Percentiles rank a stretch among this genome's conserved stretches.
Conservation (phyloP, 2,113 vertebrate species). For the Aleadryas rufinucha region DNA sequence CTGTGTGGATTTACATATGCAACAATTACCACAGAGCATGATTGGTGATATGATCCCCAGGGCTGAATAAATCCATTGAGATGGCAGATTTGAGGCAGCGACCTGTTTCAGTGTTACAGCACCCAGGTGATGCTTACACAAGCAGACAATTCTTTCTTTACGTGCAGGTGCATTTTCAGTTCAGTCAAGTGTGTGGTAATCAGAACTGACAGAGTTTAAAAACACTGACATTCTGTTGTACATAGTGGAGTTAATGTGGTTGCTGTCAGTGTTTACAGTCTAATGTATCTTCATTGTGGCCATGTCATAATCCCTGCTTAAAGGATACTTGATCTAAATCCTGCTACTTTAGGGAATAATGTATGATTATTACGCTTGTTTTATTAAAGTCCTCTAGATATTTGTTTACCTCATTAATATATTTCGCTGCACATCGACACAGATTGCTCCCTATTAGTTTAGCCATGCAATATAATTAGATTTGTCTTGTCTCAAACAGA, state of each 20-base stretch:
- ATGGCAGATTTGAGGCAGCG: not conserved
- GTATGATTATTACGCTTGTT: not conserved
- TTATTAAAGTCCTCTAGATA: not conserved
- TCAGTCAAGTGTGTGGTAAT: not conserved
- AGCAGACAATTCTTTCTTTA: not conserved
- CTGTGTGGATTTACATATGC: not conserved
- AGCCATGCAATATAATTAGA: not conserved
- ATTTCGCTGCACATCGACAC: not conserved
- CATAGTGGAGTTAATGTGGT: not conserved
- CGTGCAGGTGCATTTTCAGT: not conserved
- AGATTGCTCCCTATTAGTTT: not conserved
- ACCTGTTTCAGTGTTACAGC: not conserved
- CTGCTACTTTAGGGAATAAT: not conserved
- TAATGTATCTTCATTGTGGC: not conserved
- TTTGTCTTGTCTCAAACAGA: not conserved
- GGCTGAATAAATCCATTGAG: not conserved
- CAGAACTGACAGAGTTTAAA: not conserved
- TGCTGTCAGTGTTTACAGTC: not conserved
- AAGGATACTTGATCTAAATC: constrained; percentile 3
- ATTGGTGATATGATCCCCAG: not conserved
- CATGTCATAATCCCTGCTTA: not conserved
- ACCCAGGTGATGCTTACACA: not conserved
- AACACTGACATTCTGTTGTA: not conserved
- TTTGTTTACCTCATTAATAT: not conserved
- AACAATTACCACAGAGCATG: not conserved